Base-by-base conservation (phyloP, 1,140 invertebrate genomes). In the Drosophila simulans region DNA sequence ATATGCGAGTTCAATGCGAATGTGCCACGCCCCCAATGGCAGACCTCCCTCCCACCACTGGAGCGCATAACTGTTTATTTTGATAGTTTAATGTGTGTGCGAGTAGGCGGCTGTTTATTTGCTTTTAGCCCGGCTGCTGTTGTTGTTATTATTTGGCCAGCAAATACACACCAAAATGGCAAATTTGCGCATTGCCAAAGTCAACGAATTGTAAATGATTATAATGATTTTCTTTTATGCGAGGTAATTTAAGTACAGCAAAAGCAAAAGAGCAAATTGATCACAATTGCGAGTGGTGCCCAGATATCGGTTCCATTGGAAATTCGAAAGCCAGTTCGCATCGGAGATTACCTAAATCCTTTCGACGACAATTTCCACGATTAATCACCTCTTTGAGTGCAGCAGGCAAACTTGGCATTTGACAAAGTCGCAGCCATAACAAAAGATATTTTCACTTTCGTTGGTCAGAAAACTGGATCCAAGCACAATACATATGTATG, bases 141-240 rank as follows among this genome's bases (percentile, higher is more conserved):
- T 56, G 52, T 55, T 58, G 31, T 40, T 58, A 27, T 63, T 80
- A 40, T 76, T 81, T 68, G 46, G 46, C 64, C 60, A 68, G 60
- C 60, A 68, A 68, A 53, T 53, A 68, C 64, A 65, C 57, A 63
- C 63, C 59, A 73, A 85, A 84, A 74, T 76, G 75, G 71, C 78
- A 85, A 85, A 85, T 82, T 86, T 88, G 82, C 75, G 53, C 74
- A 86, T 43, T 39, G 77, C 81, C 81, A 86, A 86, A 86, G 68
- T 64, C 85, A 90, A 69, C 84, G 84, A 89, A 85, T 89, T 88
- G 83, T 84, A 85, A 86, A 86, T 84, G 81, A 89, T 86, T 86
- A 81, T 89, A 72, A 82, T 89, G 65, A 78, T 77, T 78, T 81
- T 63, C 80, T 78, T 86, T 64, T 74, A 57, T 40, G 58, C 54